phyloP scores from a whole-genome alignment of 92 coral and sea anemone genomes.

The Hydrozoanthus gracilis region DNA sequence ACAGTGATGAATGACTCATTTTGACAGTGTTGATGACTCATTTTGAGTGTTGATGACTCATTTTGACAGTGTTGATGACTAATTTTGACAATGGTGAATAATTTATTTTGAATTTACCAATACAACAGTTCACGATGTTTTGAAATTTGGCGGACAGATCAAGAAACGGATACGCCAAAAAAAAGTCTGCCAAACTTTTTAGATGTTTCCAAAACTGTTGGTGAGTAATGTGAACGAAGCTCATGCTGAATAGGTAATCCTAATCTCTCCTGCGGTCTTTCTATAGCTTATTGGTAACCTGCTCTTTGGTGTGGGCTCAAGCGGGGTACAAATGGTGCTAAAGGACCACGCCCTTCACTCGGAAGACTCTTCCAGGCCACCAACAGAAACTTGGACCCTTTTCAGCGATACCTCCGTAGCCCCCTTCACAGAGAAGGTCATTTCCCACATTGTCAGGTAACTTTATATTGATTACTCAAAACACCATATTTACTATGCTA shows the following conservation, averaged over 20 bases:
- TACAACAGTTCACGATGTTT: too few relatives aligned
- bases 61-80: too few relatives aligned
- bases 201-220: too few relatives aligned
- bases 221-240: too few relatives aligned
- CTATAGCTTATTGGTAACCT: constrained; percentile 84
- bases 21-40: too few relatives aligned
- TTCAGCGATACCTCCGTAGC: constrained; percentile 83
- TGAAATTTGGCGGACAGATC: too few relatives aligned
- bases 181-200: too few relatives aligned
- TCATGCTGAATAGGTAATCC: not conserved
- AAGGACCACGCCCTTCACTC: constrained; percentile 63
- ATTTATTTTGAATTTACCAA: not conserved
- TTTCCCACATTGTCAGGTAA: constrained; percentile 84
- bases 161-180: too few relatives aligned
- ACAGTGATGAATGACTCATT: too few relatives aligned
- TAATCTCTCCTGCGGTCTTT: not conserved
- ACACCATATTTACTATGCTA: too few relatives aligned
- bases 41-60: too few relatives aligned
- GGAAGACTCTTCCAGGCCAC: constrained; percentile 59
- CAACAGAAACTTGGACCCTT: constrained; percentile 84
- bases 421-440: constrained; percentile 86
- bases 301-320: constrained; percentile 87
- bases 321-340: constrained; percentile 70
- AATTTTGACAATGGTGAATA: not conserved
- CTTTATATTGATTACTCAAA: too few relatives aligned